phyloP scores from a whole-genome alignment of 2,888 invertebrate genomes.

The Plusia festucae region DNA sequence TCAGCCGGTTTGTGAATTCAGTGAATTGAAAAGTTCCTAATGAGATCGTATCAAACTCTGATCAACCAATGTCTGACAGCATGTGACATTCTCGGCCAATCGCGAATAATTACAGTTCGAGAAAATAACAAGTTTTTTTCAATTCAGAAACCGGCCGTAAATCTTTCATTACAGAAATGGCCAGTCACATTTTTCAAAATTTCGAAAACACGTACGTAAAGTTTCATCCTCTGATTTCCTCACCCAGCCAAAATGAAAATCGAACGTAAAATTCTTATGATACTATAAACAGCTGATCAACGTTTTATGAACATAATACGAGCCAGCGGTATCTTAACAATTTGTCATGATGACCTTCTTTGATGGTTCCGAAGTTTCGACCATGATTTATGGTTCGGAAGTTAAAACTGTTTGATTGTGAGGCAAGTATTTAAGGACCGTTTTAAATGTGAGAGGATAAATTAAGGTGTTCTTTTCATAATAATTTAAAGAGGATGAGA shows the following conservation, averaged over 20 bases:
- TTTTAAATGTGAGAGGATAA: conserved; percentile 27
- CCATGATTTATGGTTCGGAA: conserved; percentile 46
- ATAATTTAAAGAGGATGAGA: background rate
- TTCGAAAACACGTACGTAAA: background rate
- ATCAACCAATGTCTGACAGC: no score
- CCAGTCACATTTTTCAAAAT: no score
- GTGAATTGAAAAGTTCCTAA: no score
- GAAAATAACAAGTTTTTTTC: no score
- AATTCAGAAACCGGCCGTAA: no score
- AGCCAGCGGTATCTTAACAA: conserved; percentile 41
- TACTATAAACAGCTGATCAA: conserved; percentile 21
- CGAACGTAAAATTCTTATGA: conserved; percentile 22
- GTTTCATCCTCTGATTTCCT: background rate
- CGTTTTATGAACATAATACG: conserved; percentile 29
- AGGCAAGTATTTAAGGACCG: conserved; percentile 23
- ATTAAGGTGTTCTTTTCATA: background rate
- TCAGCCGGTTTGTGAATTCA: no score
- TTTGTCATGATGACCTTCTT: conserved; percentile 44
- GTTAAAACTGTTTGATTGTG: conserved; percentile 49
- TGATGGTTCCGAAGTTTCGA: conserved; percentile 38
- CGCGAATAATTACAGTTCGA: no score
- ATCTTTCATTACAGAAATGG: no score
- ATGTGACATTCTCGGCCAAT: no score
- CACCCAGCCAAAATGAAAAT: background rate
- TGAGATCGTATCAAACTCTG: no score